phyloP scores from a whole-genome alignment of 2,888 invertebrate species.

The Hydropsyche betteni region DNA sequence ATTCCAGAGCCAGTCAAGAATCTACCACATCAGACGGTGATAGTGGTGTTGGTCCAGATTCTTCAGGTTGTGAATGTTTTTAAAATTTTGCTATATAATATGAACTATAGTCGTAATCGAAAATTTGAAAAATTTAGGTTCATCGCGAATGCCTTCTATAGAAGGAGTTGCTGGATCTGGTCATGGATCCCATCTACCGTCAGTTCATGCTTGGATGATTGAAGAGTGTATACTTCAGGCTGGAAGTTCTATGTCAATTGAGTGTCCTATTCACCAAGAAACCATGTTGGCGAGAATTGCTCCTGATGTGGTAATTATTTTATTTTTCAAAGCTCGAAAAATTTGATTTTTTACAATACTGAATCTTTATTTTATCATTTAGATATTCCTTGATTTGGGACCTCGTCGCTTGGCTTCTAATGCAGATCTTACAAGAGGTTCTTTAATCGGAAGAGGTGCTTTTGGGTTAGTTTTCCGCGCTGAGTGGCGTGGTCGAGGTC shows the following conservation, averaged over 20 bases:
- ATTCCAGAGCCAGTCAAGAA: slow-evolving; percentile 71
- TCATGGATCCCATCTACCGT: slow-evolving; percentile 25
- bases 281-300: slow-evolving; percentile 82
- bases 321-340: neutral
- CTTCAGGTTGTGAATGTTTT: slow-evolving; percentile 59
- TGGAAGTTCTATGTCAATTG: slow-evolving; percentile 64
- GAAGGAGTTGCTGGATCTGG: slow-evolving; percentile 67
- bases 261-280: slow-evolving; percentile 82
- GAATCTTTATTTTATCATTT: slow-evolving; percentile 44
- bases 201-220: slow-evolving; percentile 85
- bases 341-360: neutral
- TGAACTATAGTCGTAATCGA: neutral
- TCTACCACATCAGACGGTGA: slow-evolving; percentile 85
- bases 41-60: slow-evolving; percentile 87
- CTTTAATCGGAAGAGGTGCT: slow-evolving; percentile 91
- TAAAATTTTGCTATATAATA: too few relatives aligned
- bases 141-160: slow-evolving; percentile 83
- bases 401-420: slow-evolving; percentile 82
- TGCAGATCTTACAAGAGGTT: slow-evolving; percentile 80
- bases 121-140: slow-evolving; percentile 61
- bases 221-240: slow-evolving; percentile 95
- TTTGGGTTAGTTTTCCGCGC: slow-evolving; percentile 97
- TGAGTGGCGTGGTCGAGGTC: slow-evolving; percentile 70
- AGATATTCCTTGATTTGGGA: slow-evolving; percentile 89
- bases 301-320: slow-evolving; percentile 81